phyloP scores from a whole-genome alignment of 1,140 invertebrate genomes.

The Acromyrmex heyeri region DNA sequence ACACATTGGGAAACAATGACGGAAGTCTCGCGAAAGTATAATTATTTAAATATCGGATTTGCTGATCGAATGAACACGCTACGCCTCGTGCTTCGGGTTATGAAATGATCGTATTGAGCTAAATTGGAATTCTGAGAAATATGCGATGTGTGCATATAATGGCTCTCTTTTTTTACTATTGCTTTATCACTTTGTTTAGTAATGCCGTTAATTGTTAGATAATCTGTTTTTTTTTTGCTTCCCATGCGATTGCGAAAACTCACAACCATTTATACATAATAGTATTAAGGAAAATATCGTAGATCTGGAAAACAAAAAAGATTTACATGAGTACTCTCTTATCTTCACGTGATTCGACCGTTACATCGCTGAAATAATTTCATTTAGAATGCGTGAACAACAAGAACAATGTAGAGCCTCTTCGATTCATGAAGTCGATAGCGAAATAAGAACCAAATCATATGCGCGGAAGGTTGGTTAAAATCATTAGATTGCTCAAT shows the following conservation, averaged over 20 bases:
- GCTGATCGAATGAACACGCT: background rate
- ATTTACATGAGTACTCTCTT: background rate
- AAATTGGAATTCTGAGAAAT: background rate
- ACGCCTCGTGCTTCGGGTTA: background rate
- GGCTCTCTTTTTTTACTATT: background rate
- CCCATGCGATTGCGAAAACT: background rate
- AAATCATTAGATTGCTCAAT: conserved; percentile 15
- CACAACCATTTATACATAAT: background rate
- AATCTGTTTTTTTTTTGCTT: background rate
- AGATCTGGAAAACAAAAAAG: background rate
- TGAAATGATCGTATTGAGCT: background rate
- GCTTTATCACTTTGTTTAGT: background rate
- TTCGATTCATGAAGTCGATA: conserved; percentile 40
- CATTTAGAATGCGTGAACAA: background rate
- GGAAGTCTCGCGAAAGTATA: conserved; percentile 7
- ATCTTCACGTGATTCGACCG: background rate
- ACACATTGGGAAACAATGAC: conserved; percentile 6
- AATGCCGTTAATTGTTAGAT: background rate
- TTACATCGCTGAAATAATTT: conserved; percentile 28
- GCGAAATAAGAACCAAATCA: background rate
- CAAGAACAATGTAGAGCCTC: conserved; percentile 1
- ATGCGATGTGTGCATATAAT: background rate
- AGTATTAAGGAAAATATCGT: conserved; percentile 5
- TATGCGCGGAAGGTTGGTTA: conserved; percentile 11
- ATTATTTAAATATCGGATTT: conserved; percentile 7